phyloP scores from a whole-genome alignment of 2,888 invertebrate species.

The Nemotelus nigrinus region DNA sequence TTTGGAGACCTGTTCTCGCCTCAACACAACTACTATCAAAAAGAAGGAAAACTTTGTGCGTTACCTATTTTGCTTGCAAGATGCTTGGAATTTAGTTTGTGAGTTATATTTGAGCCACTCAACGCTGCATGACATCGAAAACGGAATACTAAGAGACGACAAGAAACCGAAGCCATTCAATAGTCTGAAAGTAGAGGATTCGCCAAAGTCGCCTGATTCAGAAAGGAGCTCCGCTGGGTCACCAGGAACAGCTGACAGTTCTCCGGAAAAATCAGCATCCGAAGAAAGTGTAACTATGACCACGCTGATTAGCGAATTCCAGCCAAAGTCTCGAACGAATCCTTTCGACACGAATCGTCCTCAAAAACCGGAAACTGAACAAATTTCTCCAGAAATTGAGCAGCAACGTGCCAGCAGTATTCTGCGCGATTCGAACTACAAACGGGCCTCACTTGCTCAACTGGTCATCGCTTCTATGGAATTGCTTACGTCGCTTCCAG shows the following conservation, averaged over 20 bases:
- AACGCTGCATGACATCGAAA: slow-evolving; percentile 62
- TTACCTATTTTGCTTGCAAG: slow-evolving; percentile 71
- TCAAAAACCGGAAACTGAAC: slow-evolving; percentile 66
- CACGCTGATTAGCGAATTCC: slow-evolving; percentile 63
- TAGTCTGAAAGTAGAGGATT: slow-evolving; percentile 49
- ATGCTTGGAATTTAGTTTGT: slow-evolving; percentile 72
- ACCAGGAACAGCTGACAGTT: slow-evolving; percentile 52
- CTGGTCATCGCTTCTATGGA: slow-evolving; percentile 87
- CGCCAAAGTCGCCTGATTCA: slow-evolving; percentile 53
- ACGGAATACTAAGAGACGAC: slow-evolving; percentile 57
- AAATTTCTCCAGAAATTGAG: slow-evolving; percentile 84
- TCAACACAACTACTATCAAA: slow-evolving; percentile 66
- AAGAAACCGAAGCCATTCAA: slow-evolving; percentile 45
- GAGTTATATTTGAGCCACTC: slow-evolving; percentile 68
- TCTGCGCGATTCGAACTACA: slow-evolving; percentile 88
- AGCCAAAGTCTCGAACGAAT: slow-evolving; percentile 63
- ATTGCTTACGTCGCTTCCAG: slow-evolving; percentile 73
- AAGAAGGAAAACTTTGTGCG: slow-evolving; percentile 70
- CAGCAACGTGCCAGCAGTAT: slow-evolving; percentile 84
- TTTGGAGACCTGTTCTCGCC: slow-evolving; percentile 69
- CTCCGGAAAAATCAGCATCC: slow-evolving; percentile 59
- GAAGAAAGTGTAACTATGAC: slow-evolving; percentile 64
- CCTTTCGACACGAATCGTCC: slow-evolving; percentile 64
- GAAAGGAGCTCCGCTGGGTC: slow-evolving; percentile 46
- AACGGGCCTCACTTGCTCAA: slow-evolving; percentile 84